Evolutionary conservation across 2,888 invertebrate species (phyloP), one percentile per base, ranked within the genome.

Genomic region (Junonia oenone): DNA sequence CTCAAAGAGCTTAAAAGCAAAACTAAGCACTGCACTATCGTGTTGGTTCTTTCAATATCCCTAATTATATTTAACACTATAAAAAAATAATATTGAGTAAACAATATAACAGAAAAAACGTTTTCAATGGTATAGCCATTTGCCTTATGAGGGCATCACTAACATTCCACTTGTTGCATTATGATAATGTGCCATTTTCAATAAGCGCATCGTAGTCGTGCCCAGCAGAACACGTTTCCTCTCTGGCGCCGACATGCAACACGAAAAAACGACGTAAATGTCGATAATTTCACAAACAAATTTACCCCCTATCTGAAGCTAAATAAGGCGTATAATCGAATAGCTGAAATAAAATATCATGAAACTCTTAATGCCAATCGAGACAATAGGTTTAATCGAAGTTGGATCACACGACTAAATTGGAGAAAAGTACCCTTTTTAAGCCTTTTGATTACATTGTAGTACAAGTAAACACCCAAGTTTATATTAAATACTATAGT

Each of bases 101-200:
- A n/a, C n/a, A n/a, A n/a, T n/a, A n/a, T n/a, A n/a, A n/a, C 33
- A 55, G 49, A 51, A 52, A n/a, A 55, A 55, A 50, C 51, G 51
- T 56, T 51, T 58, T 58, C 53, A 58, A 61, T 56, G 60, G 45
- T 55, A 62, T 56, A 56, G 54, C 52, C 51, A 62, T 62, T 61
- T 56, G 45, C 57, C 57, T 51, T 73, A 79, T 75, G 72, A 70
- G 75, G 78, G 74, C 78, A 80, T 82, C 75, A 73, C 79, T 81
- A 78, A 71, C 77, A 85, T 85, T 83, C 81, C 83, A 70, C 74
- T 61, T 58, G 77, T 80, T 81, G 80, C 81, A 83, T 86, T 85
- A 86, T 86, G 83, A 81, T 88, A 87, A 86, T 86, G 77, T 78
- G 83, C 82, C 82, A 84, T 85, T 86, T 85, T 75, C 78, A 81